phyloP scores from a whole-genome alignment of 2,113 vertebrate genomes.

The Aptenodytes forsteri region DNA sequence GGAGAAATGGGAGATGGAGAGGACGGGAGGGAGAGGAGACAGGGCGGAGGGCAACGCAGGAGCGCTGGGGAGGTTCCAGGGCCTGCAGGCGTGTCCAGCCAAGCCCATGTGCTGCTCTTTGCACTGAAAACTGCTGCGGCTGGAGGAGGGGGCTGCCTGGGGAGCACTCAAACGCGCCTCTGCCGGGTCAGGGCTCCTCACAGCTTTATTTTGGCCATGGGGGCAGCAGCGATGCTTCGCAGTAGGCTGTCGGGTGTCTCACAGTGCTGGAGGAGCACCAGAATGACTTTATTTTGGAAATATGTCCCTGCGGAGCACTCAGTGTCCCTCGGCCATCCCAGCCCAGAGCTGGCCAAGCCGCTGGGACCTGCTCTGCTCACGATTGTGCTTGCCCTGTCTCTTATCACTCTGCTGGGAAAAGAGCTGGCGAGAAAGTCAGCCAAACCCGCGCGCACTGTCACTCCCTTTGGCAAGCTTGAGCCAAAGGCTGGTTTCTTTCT shows the following conservation, averaged over 20 bases:
- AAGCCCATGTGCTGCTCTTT: background rate
- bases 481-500: background rate
- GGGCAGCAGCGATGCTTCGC: background rate
- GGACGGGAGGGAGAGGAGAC: background rate
- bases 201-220: conserved; percentile 7
- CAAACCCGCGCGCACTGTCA: background rate
- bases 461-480: background rate
- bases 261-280: conserved; percentile 42
- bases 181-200: conserved; percentile 15
- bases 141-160: conserved; percentile 4
- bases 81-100: fast-evolving
- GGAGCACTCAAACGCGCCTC: background rate
- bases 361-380: conserved; percentile 16
- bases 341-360: background rate
- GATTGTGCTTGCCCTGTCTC: background rate
- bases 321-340: background rate
- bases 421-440: background rate
- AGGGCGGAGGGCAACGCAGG: fast-evolving
- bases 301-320: conserved; percentile 62
- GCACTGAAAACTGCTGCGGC: background rate
- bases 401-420: conserved; percentile 32
- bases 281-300: conserved; percentile 71
- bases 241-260: background rate
- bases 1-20: background rate
- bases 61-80: fast-evolving